Evolutionary conservation across 2,888 invertebrate species (phyloP).

Genomic region (Caenorhabditis sp.): DNA sequence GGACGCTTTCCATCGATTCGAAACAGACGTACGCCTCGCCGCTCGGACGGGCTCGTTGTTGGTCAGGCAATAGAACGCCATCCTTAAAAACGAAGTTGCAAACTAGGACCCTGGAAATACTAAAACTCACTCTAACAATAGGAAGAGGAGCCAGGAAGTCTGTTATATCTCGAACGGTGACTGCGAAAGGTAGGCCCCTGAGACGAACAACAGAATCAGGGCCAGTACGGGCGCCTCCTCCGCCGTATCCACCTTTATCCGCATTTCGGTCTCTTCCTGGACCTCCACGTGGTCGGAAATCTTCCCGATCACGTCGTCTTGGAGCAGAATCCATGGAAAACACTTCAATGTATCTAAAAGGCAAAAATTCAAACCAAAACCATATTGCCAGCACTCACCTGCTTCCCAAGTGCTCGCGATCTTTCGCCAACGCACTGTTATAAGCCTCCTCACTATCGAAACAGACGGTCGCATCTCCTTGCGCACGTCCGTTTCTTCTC

Average conservation of each 20-base stretch:
- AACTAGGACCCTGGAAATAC: too few species aligned
- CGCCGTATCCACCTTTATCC: conserved; percentile 8
- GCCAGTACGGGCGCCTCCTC: background rate
- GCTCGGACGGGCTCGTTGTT: conserved; percentile 24
- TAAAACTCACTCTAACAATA: conserved; percentile 54
- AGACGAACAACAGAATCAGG: conserved; percentile 58
- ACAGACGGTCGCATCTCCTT: conserved; percentile 56
- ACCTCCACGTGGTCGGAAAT: conserved; percentile 19
- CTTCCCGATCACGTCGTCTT: conserved; percentile 34
- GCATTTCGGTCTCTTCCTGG: conserved; percentile 25
- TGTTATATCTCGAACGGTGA: conserved; percentile 50
- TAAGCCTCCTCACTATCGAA: conserved; percentile 57
- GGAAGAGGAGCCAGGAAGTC: conserved; percentile 60
- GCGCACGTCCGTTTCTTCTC: conserved; percentile 53
- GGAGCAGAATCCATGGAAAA: conserved; percentile 44
- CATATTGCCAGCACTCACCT: conserved; percentile 2
- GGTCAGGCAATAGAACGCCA: conserved; percentile 60
- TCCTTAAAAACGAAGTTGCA: conserved; percentile 42
- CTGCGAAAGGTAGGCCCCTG: conserved; percentile 60
- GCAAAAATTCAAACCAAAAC: background rate
- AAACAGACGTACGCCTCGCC: conserved; percentile 64
- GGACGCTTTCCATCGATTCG: conserved; percentile 48
- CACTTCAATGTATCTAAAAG: conserved; percentile 59
- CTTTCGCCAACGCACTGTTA: conserved; percentile 59
- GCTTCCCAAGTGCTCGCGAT: conserved; percentile 58